phyloP scores from a whole-genome alignment of 2,797 vertebrate species.

The Eptatretus atami region DNA sequence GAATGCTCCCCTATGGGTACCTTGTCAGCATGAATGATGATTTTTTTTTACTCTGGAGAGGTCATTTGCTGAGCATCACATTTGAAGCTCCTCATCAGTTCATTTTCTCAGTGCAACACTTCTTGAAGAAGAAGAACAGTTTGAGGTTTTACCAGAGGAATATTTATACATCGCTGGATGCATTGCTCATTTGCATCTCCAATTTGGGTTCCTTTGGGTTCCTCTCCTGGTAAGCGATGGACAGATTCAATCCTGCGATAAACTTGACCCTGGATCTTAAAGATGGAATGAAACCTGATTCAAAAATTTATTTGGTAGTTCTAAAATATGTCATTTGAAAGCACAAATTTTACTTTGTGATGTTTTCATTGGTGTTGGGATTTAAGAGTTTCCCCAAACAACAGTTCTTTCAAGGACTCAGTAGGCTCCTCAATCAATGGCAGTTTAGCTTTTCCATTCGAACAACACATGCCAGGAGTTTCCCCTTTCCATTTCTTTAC shows the following conservation, averaged over 20 bases:
- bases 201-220: neutral
- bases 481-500: neutral
- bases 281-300: neutral
- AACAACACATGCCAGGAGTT: neutral
- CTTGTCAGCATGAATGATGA: neutral
- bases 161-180: neutral
- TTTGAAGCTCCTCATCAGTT: neutral
- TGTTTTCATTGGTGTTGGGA: neutral
- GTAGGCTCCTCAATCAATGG: neutral
- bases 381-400: neutral
- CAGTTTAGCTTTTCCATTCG: neutral
- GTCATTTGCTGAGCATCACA: neutral
- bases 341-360: neutral
- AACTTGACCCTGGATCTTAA: constrained; percentile 1
- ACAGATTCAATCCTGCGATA: neutral
- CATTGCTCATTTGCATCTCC: neutral
- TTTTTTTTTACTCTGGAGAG: neutral
- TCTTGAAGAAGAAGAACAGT: neutral
- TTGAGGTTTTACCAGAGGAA: neutral
- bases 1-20: neutral
- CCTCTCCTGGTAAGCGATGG: neutral
- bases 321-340: neutral
- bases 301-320: neutral
- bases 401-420: neutral
- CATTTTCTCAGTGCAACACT: neutral